Conservation (phyloP, 2,888 invertebrate genomes). For the Platerodrilus igneus region DNA sequence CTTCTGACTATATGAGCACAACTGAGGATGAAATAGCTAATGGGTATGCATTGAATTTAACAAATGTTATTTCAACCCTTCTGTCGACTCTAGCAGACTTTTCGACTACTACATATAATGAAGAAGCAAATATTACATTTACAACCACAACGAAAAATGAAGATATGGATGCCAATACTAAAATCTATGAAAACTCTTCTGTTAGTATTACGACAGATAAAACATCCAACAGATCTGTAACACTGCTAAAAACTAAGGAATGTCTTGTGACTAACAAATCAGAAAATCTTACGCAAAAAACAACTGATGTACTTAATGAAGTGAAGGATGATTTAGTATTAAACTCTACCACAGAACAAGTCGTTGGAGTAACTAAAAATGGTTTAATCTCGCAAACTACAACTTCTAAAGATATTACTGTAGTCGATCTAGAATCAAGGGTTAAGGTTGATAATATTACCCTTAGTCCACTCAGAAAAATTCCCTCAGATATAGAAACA, state of each 20-base stretch:
- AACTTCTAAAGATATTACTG: conserved; percentile 14
- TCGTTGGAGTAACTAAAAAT: conserved; percentile 3
- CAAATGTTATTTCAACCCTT: conserved; percentile 11
- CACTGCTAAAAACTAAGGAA: no score
- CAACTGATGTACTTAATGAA: no score
- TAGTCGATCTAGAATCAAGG: conserved; percentile 31
- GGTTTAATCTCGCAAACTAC: conserved; percentile 11
- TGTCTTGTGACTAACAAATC: no score
- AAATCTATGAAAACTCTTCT: conserved; percentile 9
- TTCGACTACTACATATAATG: conserved; percentile 28
- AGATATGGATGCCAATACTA: conserved; percentile 17
- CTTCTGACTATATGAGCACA: background rate
- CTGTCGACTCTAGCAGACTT: conserved; percentile 13
- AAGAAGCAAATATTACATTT: conserved; percentile 29
- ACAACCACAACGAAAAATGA: conserved; percentile 23
- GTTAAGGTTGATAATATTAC: conserved; percentile 49
- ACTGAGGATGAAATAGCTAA: conserved; percentile 14
- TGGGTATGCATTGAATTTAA: conserved; percentile 20
- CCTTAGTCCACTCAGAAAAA: conserved; percentile 38
- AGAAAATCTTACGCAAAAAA: no score
- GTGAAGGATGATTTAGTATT: no score
- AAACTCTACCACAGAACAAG: conserved; percentile 4
- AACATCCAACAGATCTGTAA: no score
- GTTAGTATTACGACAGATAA: no score
- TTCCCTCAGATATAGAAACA: conserved; percentile 48